Conservation (phyloP, 2,888 invertebrate species). For the Silvanus unidentatus region DNA sequence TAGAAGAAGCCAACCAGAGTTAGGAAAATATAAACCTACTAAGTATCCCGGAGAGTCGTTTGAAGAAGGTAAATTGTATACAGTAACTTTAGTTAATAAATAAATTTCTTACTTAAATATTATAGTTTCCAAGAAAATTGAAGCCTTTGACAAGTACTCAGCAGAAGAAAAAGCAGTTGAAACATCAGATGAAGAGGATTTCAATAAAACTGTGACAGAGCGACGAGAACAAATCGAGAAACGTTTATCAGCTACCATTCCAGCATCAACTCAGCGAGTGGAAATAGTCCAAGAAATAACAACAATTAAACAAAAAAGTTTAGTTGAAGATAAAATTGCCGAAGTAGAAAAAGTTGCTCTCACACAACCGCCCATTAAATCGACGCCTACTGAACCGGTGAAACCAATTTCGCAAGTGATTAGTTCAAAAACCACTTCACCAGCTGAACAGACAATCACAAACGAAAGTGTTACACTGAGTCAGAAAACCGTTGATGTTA, state of each 20-base stretch:
- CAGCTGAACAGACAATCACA: conserved; percentile 12
- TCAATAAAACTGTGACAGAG: conserved; percentile 70
- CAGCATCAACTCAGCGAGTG: conserved; percentile 66
- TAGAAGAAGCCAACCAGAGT: conserved; percentile 41
- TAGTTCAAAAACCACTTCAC: conserved; percentile 32
- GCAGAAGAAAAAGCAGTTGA: conserved; percentile 70
- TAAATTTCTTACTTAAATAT: not conserved
- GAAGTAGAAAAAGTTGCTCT: conserved; percentile 50
- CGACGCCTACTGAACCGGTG: conserved; percentile 24
- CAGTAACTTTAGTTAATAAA: conserved; percentile 12
- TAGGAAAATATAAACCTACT: conserved; percentile 52
- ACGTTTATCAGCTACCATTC: conserved; percentile 61
- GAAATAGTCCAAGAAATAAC: conserved; percentile 67
- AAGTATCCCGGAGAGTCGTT: conserved; percentile 32
- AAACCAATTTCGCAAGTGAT: conserved; percentile 19
- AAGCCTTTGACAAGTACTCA: conserved; percentile 68
- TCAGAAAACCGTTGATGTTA: conserved; percentile 40
- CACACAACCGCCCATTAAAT: conserved; percentile 36
- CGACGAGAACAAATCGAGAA: conserved; percentile 70
- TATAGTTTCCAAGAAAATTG: conserved; percentile 15
- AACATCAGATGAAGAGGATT: conserved; percentile 53
- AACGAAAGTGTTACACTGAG: conserved; percentile 21
- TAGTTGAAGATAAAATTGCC: conserved; percentile 49
- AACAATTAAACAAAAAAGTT: conserved; percentile 53
- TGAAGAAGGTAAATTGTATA: conserved; percentile 31